Percentiles rank a stretch among this genome's conserved stretches.
These are phyloP conservation scores for Drosophila carrolli DNA, from an alignment of 1,140 invertebrate genomes.

Conservation along the genomic window DNA sequence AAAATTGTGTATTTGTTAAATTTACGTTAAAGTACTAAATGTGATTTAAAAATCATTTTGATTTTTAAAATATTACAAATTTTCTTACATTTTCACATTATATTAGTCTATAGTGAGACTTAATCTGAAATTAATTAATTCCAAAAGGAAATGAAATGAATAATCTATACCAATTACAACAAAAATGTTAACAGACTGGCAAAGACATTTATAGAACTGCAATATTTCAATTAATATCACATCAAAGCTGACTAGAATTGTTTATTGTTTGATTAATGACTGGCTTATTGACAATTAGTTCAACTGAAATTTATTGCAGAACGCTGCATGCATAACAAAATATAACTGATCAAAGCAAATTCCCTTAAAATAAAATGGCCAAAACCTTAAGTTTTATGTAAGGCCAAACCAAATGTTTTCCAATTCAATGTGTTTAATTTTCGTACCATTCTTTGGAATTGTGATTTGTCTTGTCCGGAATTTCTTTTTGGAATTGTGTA, in stretches of 20 bases:
- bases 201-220: slow-evolving; percentile 12
- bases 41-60: too few species aligned
- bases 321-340: slow-evolving; percentile 39
- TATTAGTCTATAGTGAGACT: too few species aligned
- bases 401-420: background rate
- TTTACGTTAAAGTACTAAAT: too few species aligned
- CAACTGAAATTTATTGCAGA: slow-evolving; percentile 41
- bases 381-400: background rate
- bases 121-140: slow-evolving; percentile 6
- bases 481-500: slow-evolving; percentile 21
- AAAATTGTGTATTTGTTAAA: too few species aligned
- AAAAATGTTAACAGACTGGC: slow-evolving; percentile 4
- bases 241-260: slow-evolving; percentile 17
- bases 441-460: background rate
- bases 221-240: slow-evolving; percentile 38
- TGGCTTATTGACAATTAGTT: slow-evolving; percentile 32
- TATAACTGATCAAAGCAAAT: slow-evolving; percentile 2
- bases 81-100: too few species aligned
- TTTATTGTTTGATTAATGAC: slow-evolving; percentile 44
- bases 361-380: background rate
- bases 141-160: background rate
- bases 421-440: background rate
- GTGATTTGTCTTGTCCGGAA: slow-evolving; percentile 7
- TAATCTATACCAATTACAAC: background rate
- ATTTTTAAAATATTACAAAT: too few species aligned